Evolutionary conservation across 37 sponge, comb jelly and placozoan genomes (phyloP), one percentile per base, ranked within the genome.

Genomic region (Cliona cf. orientalis): DNA sequence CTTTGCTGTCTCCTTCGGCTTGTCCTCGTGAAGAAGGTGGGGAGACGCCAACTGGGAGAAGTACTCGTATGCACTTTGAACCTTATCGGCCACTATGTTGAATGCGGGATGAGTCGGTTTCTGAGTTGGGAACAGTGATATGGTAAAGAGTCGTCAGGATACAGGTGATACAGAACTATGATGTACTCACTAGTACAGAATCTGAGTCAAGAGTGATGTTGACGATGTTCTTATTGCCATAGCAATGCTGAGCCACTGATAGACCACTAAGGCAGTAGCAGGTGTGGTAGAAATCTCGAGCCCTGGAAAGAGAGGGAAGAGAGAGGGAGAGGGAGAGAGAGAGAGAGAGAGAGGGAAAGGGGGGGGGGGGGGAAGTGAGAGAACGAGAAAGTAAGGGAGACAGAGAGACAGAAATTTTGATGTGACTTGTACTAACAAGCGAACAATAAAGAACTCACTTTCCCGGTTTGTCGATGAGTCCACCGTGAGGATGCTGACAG

Each of bases 181-280:
- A 49, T 25, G 31, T n/a, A 33, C 67, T 85, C 42, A 85, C 88
- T 82, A 87, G 55, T 26, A 80, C 23, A 68, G 42, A 25, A 9
- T 63, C 56, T 37, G 56, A 28, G 9, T 74, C 69, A 7, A 42
- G 63, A 21, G 81, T 40, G 28, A 71, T 87, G 65, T 74, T 49
- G 62, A 80, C 56, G 21, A 23, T 75, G 29, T 25, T 66, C 26
- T 58, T 37, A 35, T 72, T 77, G 5, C 78, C 65, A 23, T 58
- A 85, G 75, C 84, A 86, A 66, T 98, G 91, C 74, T 98, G 99
- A 1, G 94, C 78, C 2, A 94, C 64, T 17, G 96, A 96, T 33
- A 98, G 60, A 0, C 99, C 99, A 93, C 94, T 94, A 45, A 98
- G 84, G 45, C 94, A 88, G 74, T 98, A 98, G 73, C 99, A 98